Evolutionary conservation across 2,797 vertebrate genomes (phyloP), one percentile per base, ranked within the genome.

Genomic region (Eptatretus atami): DNA sequence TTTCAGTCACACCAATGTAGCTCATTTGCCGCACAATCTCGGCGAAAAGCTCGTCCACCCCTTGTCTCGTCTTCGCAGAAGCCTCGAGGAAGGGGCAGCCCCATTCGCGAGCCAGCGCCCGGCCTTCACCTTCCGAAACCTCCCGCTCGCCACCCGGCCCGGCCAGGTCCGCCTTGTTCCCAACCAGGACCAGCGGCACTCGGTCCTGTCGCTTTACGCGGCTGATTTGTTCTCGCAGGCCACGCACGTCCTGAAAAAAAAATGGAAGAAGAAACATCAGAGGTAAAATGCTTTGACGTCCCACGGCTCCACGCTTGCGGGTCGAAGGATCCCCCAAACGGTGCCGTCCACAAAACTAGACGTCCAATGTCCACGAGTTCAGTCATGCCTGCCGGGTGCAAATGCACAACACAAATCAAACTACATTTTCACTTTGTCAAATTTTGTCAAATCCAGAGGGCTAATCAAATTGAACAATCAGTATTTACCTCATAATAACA

Each of bases 71-170:
- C 57, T 61, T 61, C 15, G 57, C 57, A 10, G 57, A 61, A n/a
- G 57, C 57, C 57, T 61, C 57, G 10, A 61, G 57, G 57, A 61
- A 61, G 10, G 57, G 57, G 57, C 57, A 61, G 57, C 57, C 57
- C 57, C 57, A 61, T 24, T 61, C 57, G 57, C 57, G 57, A n/a
- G 57, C 57, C 57, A 61, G 57, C 57, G 57, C 57, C 15, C 57
- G 57, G 9, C 57, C 57, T 10, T 61, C 57, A n/a, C 15, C 57
- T 24, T 61, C 57, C 15, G 57, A n/a, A n/a, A 61, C 57, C 57
- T 61, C 57, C 9, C 57, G 57, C 57, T 61, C 57, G 9, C 57
- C 57, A 44, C 31, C 31, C 31, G 31, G 31, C 31, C 31, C 31
- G 10, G 57, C 57, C 57, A 61, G 57, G 57, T 61, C 57, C 8